Conservation (phyloP, 1,140 invertebrate genomes). For the Cryptotermes secundus region DNA sequence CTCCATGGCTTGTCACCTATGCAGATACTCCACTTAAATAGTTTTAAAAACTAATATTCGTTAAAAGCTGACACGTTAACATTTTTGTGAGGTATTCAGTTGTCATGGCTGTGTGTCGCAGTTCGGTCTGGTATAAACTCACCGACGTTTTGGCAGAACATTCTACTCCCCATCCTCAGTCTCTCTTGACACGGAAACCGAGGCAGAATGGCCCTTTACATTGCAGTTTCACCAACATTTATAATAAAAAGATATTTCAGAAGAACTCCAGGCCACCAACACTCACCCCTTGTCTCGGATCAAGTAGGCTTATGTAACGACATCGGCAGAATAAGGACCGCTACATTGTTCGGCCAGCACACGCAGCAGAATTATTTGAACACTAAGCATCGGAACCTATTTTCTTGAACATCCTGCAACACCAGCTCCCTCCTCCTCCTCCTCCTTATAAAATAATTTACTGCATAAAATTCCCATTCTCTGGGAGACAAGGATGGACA, state of each 20-base stretch:
- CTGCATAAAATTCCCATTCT: background rate
- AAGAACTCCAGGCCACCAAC: background rate
- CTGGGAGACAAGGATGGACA: background rate
- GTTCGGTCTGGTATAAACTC: no score
- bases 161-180: no score
- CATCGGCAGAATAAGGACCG: no score
- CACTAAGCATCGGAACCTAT: background rate
- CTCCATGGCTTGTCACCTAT: no score
- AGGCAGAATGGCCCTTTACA: no score
- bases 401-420: background rate
- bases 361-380: background rate
- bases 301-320: background rate
- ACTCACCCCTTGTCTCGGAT: background rate
- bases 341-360: no score
- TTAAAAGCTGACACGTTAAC: background rate
- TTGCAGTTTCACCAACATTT: background rate
- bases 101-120: no score
- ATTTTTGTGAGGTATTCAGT: no score
- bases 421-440: background rate
- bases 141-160: no score
- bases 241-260: background rate
- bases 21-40: no score
- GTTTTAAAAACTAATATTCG: no score
- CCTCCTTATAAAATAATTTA: slow-evolving; percentile 3
- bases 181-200: no score